Base-by-base conservation (phyloP, 2,113 vertebrate genomes). In the Urocolius indicus region DNA sequence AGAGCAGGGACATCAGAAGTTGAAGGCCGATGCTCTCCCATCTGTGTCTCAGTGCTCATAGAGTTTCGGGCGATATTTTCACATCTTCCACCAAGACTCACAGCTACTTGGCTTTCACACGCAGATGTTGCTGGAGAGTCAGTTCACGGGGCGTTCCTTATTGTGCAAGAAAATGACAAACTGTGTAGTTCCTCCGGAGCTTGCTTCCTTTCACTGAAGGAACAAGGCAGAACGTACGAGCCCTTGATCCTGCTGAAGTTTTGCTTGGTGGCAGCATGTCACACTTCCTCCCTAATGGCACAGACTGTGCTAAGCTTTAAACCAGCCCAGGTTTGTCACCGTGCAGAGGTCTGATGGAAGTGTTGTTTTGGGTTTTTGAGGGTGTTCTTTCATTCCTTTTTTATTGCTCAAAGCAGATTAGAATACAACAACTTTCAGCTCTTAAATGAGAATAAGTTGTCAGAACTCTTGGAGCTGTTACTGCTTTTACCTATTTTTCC, bases 211-310 rank as follows among this genome's bases (percentile, higher is more conserved):
- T 57, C 54, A 41, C 59, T 32, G 5, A 36, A 80, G 79, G 27
- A 58, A 16, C 0, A 5, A n/a, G 24, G 4, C 26, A 9, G 30
- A 58, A 3, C 2, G 0, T 7, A 19, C 1, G 6, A 74, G 52
- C 13, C 30, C 45, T 55, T 27, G 30, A 43, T 75, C 5, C 18
- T 0, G 1, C 11, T 66, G 63, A 58, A 3, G 1, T 65, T 80
- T 14, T 76, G 58, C 67, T 38, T 13, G 38, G 57, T 77, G 77
- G 46, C 74, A 43, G 57, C 6, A 0, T 36, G 38, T 89, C 52
- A 10, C 17, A 0, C 15, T 78, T 89, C 26, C 26, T 90, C 20
- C 66, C 36, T 71, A 3, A 11, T 29, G 86, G 78, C 43, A 77
- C n/a, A 23, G 55, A 2, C 29, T 5, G 0, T 9, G 32, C 66